A percentile compares a stretch with the other conserved stretches of the same genome.
phyloP scores from a whole-genome alignment of 2,797 vertebrate genomes.

The Channa striata region DNA sequence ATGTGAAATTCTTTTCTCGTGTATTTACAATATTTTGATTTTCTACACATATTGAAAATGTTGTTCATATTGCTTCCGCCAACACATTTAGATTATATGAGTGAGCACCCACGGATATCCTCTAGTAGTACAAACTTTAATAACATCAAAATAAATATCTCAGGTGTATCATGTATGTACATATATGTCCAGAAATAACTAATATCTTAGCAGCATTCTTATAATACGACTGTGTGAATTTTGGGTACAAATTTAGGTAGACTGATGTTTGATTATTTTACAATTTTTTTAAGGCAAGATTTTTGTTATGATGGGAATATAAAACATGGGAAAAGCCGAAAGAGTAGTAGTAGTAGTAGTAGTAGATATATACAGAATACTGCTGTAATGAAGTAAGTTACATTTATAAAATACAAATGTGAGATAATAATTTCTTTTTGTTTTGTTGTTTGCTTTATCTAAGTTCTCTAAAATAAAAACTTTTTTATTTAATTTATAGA shows the following conservation, averaged over 20 bases:
- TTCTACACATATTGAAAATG: neutral
- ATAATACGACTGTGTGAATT: neutral
- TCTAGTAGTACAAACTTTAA: neutral
- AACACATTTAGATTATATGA: neutral
- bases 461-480: neutral
- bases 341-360: no score
- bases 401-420: constrained; percentile 18
- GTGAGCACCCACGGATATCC: neutral
- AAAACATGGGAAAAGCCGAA: no score
- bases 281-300: neutral
- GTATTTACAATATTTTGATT: neutral
- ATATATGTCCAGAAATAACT: no score
- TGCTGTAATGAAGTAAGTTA: neutral
- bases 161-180: no score
- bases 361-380: neutral
- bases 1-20: neutral
- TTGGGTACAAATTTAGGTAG: no score
- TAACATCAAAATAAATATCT: neutral
- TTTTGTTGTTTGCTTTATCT: neutral
- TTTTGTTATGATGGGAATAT: neutral
- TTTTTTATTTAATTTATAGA: neutral
- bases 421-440: neutral
- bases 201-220: neutral
- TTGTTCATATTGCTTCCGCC: neutral
- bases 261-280: neutral